These are phyloP conservation scores for Chaenocephalus aceratus DNA, from an alignment of 2,113 vertebrate species.

Conservation along the genomic window DNA sequence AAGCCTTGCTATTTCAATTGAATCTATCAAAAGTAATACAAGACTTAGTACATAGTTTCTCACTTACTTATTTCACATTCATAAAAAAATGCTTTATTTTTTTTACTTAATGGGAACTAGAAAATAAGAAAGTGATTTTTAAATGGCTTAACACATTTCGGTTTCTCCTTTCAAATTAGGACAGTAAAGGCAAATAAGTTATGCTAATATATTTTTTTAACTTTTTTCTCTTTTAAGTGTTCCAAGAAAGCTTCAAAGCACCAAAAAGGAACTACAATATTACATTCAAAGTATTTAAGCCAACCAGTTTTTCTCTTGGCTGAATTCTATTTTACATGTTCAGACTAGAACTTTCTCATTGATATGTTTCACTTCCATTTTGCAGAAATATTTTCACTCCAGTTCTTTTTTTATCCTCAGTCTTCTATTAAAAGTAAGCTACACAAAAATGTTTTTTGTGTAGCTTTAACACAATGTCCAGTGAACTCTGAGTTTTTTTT, in stretches of 20 bases:
- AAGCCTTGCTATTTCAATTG: constrained; percentile 32
- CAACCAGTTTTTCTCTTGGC: constrained; percentile 59
- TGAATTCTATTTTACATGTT: constrained; percentile 77
- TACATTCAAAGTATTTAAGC: constrained; percentile 80
- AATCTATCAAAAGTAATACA: constrained; percentile 37
- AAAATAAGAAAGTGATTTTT: constrained; percentile 56
- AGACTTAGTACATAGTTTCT: constrained; percentile 29
- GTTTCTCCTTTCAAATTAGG: constrained; percentile 54
- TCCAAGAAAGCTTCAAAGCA: constrained; percentile 71
- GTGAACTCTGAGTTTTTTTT: constrained; percentile 54
- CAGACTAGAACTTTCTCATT: constrained; percentile 61
- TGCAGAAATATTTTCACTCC: constrained; percentile 35
- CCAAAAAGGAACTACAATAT: constrained; percentile 77
- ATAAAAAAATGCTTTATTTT: constrained; percentile 21
- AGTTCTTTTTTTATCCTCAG: constrained; percentile 6
- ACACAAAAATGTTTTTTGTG: constrained; percentile 50
- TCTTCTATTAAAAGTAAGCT: constrained; percentile 61
- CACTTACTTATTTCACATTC: constrained; percentile 41
- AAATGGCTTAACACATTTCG: constrained; percentile 61
- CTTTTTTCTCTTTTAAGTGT: constrained; percentile 39
- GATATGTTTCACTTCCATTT: constrained; percentile 77
- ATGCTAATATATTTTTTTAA: constrained; percentile 40
- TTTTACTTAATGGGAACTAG: constrained; percentile 19
- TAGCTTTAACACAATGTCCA: constrained; percentile 66
- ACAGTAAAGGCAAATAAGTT: constrained; percentile 75